Conservation (phyloP, 2,888 invertebrate genomes). For the Gerosis bhagava region DNA sequence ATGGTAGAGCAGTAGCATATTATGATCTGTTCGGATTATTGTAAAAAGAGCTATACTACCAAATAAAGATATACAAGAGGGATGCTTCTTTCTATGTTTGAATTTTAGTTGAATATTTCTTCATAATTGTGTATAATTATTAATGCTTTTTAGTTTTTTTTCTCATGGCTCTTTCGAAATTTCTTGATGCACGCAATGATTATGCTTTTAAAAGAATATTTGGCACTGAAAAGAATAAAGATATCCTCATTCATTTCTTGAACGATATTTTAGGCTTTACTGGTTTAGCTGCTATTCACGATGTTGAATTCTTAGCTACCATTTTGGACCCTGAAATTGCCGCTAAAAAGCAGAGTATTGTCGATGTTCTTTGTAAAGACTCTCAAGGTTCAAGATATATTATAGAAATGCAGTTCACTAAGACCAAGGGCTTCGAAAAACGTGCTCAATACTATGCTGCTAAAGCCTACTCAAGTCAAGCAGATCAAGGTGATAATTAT, state of each 20-base stretch:
- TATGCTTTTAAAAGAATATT: conserved; percentile 13
- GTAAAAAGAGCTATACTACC: no score
- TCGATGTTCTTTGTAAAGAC: conserved; percentile 41
- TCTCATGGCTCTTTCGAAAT: conserved; percentile 17
- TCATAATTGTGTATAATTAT: no score
- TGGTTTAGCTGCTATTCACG: conserved; percentile 30
- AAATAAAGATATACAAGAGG: conserved; percentile 1
- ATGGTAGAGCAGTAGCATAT: no score
- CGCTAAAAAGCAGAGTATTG: conserved; percentile 39
- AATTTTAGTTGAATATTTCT: conserved; percentile 17
- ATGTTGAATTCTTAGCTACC: conserved; percentile 35
- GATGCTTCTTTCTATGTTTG: conserved; percentile 1
- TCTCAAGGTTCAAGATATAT: conserved; percentile 30
- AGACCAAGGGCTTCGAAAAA: conserved; percentile 29
- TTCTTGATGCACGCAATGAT: conserved; percentile 11
- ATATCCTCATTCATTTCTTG: conserved; percentile 19
- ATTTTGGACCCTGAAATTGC: conserved; percentile 38
- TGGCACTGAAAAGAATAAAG: conserved; percentile 19
- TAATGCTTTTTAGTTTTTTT: conserved; percentile 12
- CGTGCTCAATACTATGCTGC: conserved; percentile 33
- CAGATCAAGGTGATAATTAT: conserved; percentile 36
- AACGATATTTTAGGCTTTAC: conserved; percentile 22
- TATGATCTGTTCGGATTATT: no score
- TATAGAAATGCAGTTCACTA: conserved; percentile 39
- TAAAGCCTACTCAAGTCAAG: conserved; percentile 35